Evolutionary conservation across 1,140 invertebrate genomes (phyloP), one percentile per base, ranked within the genome.

Genomic region (Venturia canescens): DNA sequence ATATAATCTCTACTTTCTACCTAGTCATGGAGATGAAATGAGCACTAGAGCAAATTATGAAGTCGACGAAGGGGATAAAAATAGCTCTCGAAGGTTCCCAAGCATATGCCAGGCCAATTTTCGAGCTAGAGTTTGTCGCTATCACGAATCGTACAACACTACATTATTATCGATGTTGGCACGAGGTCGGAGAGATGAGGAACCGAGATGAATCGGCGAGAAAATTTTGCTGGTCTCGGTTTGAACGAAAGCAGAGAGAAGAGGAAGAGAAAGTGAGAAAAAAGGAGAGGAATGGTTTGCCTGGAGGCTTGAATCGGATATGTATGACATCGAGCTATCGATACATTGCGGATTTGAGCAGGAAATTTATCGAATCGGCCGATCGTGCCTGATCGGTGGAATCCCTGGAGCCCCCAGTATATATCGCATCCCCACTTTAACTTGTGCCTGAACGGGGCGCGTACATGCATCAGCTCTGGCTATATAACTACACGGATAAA

Each of bases 291-390:
- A 29, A 66, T 38, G 50, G 75, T 38, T 75, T 78, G 69, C 70
- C 63, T 21, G 23, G 78, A 74, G 82, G 80, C 76, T 82, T 53
- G 9, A 66, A 83, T 83, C 79, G 78, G 83, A 80, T 80, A 83
- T 81, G 82, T 83, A 83, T 83, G 82, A 83, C 80, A 83, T 83
- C 71, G 78, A 70, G 82, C 72, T 77, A 81, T 83, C 80, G 79
- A 83, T 83, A 83, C 77, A 81, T 81, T 83, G 80, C 71, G 80
- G 82, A 81, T 74, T 83, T 71, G 71, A 79, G 80, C 78, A 72
- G 44, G 66, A 80, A 78, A 83, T 83, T 74, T 83, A 83, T 83
- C 82, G 78, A 79, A 69, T 81, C 79, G 82, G 70, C 70, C 80
- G 76, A 80, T 80, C 82, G 80, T 83, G 82, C 80, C 34, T 81